phyloP scores from a whole-genome alignment of 2,113 vertebrate species.

The Pteropus alecto region DNA sequence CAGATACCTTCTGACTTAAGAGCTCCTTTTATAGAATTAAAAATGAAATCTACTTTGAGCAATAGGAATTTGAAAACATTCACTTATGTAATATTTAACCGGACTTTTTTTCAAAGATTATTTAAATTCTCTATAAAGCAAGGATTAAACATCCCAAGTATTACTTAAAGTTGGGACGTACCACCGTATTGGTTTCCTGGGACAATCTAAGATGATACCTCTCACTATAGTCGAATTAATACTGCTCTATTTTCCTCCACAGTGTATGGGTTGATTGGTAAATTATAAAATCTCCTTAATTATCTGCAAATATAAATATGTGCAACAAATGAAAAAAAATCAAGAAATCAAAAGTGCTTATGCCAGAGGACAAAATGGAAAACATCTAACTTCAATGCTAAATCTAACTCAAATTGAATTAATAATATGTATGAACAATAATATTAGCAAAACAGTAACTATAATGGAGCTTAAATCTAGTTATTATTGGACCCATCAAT shows the following conservation, averaged over 20 bases:
- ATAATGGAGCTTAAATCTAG: not conserved
- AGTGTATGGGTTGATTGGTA: not conserved
- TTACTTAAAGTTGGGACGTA: not conserved
- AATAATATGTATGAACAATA: not conserved
- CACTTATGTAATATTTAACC: not conserved
- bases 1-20: not conserved
- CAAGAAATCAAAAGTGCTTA: not conserved
- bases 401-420: not conserved
- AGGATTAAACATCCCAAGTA: not conserved
- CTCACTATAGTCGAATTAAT: not conserved
- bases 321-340: not conserved
- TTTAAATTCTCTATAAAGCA: not conserved
- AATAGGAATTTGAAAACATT: not conserved
- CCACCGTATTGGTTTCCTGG: not conserved
- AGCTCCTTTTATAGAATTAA: not conserved
- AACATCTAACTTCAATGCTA: not conserved
- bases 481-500: conserved; percentile 35
- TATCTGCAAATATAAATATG: not conserved
- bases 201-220: not conserved
- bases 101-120: not conserved
- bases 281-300: not conserved
- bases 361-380: not conserved
- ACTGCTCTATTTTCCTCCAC: not conserved
- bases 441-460: not conserved
- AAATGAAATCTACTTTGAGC: not conserved